Conservation (phyloP, 2,888 invertebrate species). For the Eupithecia pulchellata region DNA sequence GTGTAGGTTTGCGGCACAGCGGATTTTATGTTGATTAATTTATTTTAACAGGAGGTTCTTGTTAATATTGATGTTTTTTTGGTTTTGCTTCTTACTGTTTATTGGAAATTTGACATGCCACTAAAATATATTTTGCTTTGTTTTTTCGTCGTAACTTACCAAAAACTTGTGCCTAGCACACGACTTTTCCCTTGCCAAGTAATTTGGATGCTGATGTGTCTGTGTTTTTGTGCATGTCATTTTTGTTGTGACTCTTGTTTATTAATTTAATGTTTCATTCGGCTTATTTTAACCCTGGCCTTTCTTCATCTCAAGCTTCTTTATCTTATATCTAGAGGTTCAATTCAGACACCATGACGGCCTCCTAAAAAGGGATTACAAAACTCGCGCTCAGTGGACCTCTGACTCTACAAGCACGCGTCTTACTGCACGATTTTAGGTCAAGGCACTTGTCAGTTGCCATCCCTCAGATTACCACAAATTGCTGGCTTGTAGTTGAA, state of each 20-base stretch:
- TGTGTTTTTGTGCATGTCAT: neutral
- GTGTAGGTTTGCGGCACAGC: conserved; percentile 52
- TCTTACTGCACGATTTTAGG: conserved; percentile 72
- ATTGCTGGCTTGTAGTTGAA: conserved; percentile 47
- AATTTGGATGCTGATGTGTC: neutral
- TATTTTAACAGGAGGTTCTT: neutral
- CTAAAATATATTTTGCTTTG: neutral
- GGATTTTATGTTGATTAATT: conserved; percentile 23
- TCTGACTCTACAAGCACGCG: conserved; percentile 64
- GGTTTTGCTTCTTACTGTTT: neutral
- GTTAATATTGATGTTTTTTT: neutral
- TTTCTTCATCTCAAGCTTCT: conserved; percentile 1
- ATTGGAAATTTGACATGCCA: neutral
- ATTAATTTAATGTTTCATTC: neutral
- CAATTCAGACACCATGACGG: conserved; percentile 38
- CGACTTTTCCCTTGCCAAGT: neutral
- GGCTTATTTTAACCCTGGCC: neutral
- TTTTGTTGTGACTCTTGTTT: neutral
- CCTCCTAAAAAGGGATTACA: conserved; percentile 42
- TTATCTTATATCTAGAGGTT: conserved; percentile 24
- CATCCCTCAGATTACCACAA: conserved; percentile 74
- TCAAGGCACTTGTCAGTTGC: conserved; percentile 73
- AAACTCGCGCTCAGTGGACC: conserved; percentile 54
- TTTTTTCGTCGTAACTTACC: neutral
- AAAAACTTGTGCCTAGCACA: neutral